Evolutionary conservation across 1,140 invertebrate species (phyloP), one percentile per base, ranked within the genome.

Genomic region (Schlechtendalia chinensis): DNA sequence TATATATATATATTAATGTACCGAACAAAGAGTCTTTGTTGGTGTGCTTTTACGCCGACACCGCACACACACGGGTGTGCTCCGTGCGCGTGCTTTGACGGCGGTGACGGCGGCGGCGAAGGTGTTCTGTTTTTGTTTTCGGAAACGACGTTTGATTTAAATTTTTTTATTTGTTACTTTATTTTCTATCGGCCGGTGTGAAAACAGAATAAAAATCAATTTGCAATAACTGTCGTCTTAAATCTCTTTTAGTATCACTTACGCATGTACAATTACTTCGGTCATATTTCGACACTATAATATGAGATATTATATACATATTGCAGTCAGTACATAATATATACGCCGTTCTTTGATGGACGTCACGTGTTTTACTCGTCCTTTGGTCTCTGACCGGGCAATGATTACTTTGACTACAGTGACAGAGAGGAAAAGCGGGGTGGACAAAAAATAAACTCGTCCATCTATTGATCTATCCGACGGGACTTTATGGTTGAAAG

Each of bases 21-120:
- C 32, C 56, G 16, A 77, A 77, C 74, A 77, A 77, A 77, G 74
- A 77, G 75, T 79, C 75, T 79, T 79, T 79, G 75, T 79, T 79
- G 22, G 61, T 19, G 24, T 19, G 22, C 45, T 63, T 63, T 79
- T 79, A 39, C 58, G 39, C 75, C 56, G 75, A 59, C 54, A 32
- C 32, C 8, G 32, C 8, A 39, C 10, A 22, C 27, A 74, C 71
- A 17, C 5, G 17, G 1, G 14, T 2, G 22, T 24, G 29, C 16
- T 4, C 39, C 17, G 32, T 8, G 8, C 10, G n/a, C 32, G 63
- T 39, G 67, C 45, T 69, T 27, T 10, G 16, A 27, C 12, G 8
- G 22, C 3, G 22, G 67, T n/a, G n/a, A n/a, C n/a, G n/a, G n/a
- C n/a, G n/a, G n/a, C n/a, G 5, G n/a, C 19, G 16, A 22, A 22